Conservation (phyloP, 2,797 vertebrate genomes). For the Pangasius krempfi region DNA sequence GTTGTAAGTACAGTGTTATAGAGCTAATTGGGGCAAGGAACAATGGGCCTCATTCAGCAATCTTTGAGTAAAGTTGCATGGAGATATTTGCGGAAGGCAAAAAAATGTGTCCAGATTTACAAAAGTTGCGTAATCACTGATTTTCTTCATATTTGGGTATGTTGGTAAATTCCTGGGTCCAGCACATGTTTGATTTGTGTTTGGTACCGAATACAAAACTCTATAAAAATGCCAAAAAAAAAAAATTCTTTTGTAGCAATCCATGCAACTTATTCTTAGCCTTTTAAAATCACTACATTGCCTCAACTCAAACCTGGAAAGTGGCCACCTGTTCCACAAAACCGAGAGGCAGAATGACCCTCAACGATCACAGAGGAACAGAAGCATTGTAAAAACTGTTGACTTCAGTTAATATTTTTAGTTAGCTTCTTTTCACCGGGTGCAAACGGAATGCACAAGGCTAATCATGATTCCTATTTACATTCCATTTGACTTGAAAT, state of each 20-base stretch:
- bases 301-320: not conserved
- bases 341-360: not conserved
- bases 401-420: not conserved
- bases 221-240: no score
- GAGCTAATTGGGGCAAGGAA: not conserved
- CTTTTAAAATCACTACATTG: not conserved
- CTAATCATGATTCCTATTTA: not conserved
- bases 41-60: not conserved
- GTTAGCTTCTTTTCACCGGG: not conserved
- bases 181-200: no score
- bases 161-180: not conserved
- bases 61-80: no score
- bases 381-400: not conserved
- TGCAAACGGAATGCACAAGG: not conserved
- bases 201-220: no score
- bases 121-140: not conserved
- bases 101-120: not conserved
- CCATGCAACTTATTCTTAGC: no score
- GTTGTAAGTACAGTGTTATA: not conserved
- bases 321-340: not conserved
- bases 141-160: not conserved
- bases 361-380: not conserved
- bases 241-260: not conserved
- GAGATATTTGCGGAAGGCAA: no score
- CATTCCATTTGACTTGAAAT: not conserved